phyloP scores from a whole-genome alignment of 2,113 vertebrate species.

The Chaenogobius annularis region DNA sequence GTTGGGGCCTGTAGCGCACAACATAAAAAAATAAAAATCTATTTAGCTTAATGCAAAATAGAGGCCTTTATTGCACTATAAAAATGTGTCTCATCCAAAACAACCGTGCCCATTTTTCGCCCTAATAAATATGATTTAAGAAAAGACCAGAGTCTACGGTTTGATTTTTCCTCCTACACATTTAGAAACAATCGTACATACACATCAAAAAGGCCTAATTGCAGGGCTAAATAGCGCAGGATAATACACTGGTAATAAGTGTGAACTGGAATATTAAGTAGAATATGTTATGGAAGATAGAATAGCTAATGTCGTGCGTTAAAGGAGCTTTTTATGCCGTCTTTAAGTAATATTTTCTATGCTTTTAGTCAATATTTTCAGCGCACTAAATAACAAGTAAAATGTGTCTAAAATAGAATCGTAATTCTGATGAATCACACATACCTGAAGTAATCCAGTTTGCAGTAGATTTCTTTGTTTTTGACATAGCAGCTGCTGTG shows the following conservation, averaged over 20 bases:
- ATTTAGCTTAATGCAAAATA: too few species aligned
- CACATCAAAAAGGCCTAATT: background rate
- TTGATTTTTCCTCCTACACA: too few species aligned
- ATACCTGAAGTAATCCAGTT: slow-evolving; percentile 96
- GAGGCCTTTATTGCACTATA: background rate
- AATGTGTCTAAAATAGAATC: background rate
- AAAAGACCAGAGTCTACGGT: background rate
- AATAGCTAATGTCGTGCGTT: background rate
- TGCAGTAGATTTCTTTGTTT: slow-evolving; percentile 96
- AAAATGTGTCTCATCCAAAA: background rate
- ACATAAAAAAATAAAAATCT: background rate
- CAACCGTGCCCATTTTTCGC: background rate
- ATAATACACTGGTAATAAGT: background rate
- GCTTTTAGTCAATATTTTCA: background rate
- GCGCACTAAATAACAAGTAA: background rate
- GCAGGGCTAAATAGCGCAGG: background rate
- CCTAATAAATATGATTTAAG: background rate
- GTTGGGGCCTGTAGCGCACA: background rate
- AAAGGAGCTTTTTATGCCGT: background rate
- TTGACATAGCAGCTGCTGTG: slow-evolving; percentile 96
- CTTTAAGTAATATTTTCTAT: background rate
- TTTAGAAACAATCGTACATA: background rate
- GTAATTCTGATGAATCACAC: background rate
- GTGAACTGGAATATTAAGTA: background rate
- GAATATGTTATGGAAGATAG: background rate